phyloP scores from a whole-genome alignment of 2,113 vertebrate genomes.

The Eclectus roratus region DNA sequence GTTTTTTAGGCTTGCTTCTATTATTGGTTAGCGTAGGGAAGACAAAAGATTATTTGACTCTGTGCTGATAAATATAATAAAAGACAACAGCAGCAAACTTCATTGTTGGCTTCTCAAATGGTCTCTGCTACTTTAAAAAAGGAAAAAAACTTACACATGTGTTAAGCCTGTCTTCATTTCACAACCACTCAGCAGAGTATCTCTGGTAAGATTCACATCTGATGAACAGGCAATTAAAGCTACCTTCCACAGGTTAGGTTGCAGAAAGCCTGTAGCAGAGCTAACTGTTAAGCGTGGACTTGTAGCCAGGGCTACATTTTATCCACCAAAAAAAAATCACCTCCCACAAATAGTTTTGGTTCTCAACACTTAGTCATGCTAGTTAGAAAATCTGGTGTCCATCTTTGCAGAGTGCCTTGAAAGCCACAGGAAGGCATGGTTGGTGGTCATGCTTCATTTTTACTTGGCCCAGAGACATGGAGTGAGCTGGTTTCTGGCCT shows the following conservation, averaged over 20 bases:
- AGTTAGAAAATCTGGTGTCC: not conserved
- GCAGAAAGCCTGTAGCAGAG: not conserved
- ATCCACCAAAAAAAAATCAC: not conserved
- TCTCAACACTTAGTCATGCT: not conserved
- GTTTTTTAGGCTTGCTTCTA: not conserved
- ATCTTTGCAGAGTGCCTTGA: not conserved
- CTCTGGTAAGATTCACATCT: not conserved
- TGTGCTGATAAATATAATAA: not conserved
- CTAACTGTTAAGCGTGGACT: not conserved
- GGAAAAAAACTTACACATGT: rapidly evolving
- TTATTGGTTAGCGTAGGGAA: not conserved
- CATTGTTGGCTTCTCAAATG: not conserved
- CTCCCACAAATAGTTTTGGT: not conserved
- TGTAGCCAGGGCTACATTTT: not conserved
- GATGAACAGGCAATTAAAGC: not conserved
- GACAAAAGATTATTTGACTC: not conserved
- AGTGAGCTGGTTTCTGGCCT: not conserved
- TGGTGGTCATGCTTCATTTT: not conserved
- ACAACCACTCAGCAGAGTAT: not conserved
- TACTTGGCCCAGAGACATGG: not conserved
- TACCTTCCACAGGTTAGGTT: not conserved
- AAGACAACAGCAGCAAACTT: not conserved
- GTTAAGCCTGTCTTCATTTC: not conserved
- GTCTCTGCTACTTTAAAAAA: not conserved
- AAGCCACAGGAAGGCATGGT: not conserved